phyloP scores from a whole-genome alignment of 1,140 invertebrate species.

The Mycetomoellerius zeteki region DNA sequence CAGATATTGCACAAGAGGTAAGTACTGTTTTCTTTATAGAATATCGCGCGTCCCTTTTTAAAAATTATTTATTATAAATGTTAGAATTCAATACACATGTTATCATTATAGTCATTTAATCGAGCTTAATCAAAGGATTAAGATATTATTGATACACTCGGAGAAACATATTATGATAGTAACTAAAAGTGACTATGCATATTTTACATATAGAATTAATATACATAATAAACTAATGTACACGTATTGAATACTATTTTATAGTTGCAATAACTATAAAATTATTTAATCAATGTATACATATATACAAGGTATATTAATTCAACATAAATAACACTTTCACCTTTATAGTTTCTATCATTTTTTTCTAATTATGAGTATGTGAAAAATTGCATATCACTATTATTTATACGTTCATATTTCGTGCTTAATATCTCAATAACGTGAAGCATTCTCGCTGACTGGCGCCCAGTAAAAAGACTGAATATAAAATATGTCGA shows the following conservation, averaged over 20 bases:
- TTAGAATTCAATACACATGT: neutral
- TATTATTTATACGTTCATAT: constrained; percentile 15
- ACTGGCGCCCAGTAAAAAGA: neutral
- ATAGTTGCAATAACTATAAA: too few relatives aligned
- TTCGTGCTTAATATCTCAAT: constrained; percentile 19
- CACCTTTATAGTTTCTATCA: too few relatives aligned
- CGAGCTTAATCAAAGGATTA: neutral
- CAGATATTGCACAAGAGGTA: neutral
- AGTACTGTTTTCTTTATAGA: neutral
- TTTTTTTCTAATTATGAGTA: too few relatives aligned
- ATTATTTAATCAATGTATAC: too few relatives aligned
- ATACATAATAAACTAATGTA: too few relatives aligned
- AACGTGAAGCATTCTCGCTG: neutral
- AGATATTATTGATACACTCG: neutral
- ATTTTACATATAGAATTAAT: too few relatives aligned
- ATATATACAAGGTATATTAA: too few relatives aligned
- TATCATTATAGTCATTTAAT: neutral
- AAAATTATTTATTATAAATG: neutral
- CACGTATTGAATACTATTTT: too few relatives aligned
- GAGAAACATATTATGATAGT: too few relatives aligned
- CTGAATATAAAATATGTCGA: neutral
- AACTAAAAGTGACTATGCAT: too few relatives aligned
- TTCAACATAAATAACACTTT: too few relatives aligned
- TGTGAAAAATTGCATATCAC: neutral
- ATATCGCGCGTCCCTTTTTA: neutral